A percentile compares a stretch with the other conserved stretches of the same genome.
Evolutionary conservation across 2,888 invertebrate species (phyloP).

Genomic region (Sepiola atlantica): DNA sequence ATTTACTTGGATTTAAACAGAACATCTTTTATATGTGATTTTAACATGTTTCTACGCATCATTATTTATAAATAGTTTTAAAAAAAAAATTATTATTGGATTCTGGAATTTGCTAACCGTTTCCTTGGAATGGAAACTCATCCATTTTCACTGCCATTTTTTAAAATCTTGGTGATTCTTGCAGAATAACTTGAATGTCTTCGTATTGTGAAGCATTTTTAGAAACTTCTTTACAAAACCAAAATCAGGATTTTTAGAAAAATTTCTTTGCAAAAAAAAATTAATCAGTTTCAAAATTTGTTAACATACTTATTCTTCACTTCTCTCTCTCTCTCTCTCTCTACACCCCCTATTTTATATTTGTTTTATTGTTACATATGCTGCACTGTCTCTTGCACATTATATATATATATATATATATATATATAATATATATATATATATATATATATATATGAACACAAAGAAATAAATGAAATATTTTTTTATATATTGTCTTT

Average conservation of each 20-base stretch:
- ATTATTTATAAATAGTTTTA: not conserved
- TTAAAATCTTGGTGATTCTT: not conserved
- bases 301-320: not conserved
- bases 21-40: not conserved
- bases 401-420: not conserved
- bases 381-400: too few species aligned
- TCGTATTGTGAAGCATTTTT: not conserved
- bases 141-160: not conserved
- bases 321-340: too few species aligned
- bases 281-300: not conserved
- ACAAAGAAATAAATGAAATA: constrained; percentile 8
- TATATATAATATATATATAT: not conserved
- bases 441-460: not conserved
- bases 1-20: not conserved
- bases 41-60: not conserved
- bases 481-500: constrained; percentile 22
- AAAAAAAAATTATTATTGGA: not conserved
- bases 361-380: not conserved
- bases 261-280: not conserved
- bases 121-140: not conserved
- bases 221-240: not conserved
- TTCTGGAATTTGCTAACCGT: not conserved
- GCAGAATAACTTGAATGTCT: not conserved
- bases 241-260: not conserved
- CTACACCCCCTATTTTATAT: not conserved